These are phyloP conservation scores for Montipora capricornis DNA, from an alignment of 64 coral and sea anemone genomes.

Conservation along the genomic window DNA sequence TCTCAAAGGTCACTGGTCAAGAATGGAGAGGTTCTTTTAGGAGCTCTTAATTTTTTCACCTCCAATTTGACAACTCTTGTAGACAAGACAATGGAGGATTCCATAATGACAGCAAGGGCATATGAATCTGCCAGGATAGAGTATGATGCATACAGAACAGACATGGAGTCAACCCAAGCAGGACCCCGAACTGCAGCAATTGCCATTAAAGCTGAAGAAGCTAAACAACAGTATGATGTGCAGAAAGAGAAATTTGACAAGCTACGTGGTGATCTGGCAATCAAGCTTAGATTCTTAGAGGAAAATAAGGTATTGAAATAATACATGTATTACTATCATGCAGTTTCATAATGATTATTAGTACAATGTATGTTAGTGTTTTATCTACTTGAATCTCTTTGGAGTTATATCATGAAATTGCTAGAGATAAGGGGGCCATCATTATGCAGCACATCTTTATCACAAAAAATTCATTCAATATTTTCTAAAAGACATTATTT, in stretches of 20 bases:
- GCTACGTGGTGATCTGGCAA: slow-evolving; percentile 87
- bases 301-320: slow-evolving; percentile 89
- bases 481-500: no score
- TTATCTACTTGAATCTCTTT: no score
- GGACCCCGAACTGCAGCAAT: slow-evolving; percentile 75
- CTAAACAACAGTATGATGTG: slow-evolving; percentile 85
- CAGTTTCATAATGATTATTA: no score
- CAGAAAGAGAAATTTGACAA: slow-evolving; percentile 96
- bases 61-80: slow-evolving; percentile 91
- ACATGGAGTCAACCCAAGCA: slow-evolving; percentile 72
- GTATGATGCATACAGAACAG: slow-evolving; percentile 98
- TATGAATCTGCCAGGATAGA: slow-evolving; percentile 98
- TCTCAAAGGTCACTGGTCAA: slow-evolving; percentile 90
- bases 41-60: slow-evolving; percentile 93
- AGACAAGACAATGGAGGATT: slow-evolving; percentile 98
- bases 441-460: no score
- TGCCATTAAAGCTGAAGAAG: slow-evolving; percentile 78
- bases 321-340: not conserved
- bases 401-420: no score
- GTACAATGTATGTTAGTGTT: no score
- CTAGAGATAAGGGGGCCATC: no score
- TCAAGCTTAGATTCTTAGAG: slow-evolving; percentile 96
- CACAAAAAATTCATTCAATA: no score
- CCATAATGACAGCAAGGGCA: slow-evolving; percentile 90
- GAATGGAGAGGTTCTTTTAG: slow-evolving; percentile 97